phyloP scores from a whole-genome alignment of 2,113 vertebrate species.

The Alectura lathami region DNA sequence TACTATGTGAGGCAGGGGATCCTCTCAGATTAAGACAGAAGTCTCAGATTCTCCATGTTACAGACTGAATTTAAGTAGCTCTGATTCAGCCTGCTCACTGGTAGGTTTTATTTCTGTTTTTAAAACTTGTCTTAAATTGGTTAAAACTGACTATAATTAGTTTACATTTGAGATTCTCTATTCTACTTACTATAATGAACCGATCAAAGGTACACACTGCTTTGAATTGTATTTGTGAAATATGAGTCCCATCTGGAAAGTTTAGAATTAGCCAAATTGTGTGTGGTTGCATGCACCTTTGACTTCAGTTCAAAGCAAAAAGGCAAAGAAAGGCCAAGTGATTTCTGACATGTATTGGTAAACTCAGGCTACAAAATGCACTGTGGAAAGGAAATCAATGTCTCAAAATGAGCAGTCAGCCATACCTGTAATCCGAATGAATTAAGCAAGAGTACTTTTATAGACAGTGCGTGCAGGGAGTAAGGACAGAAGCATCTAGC shows the following conservation, averaged over 20 bases:
- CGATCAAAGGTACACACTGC: constrained; percentile 23
- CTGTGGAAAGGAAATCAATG: background rate
- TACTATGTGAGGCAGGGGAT: background rate
- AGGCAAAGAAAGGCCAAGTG: background rate
- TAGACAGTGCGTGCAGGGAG: background rate
- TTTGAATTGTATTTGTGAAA: constrained; percentile 36
- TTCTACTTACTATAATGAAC: background rate
- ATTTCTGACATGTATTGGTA: background rate
- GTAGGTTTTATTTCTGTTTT: background rate
- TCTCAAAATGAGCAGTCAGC: background rate
- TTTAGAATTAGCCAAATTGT: constrained; percentile 5
- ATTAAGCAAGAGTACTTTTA: fast-evolving
- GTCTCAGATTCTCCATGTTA: background rate
- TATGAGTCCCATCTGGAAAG: constrained; percentile 25
- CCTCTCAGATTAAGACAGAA: background rate
- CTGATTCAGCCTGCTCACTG: background rate
- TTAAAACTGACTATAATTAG: constrained; percentile 12
- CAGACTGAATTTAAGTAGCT: background rate
- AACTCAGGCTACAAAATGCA: background rate
- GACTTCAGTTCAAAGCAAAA: constrained; percentile 17
- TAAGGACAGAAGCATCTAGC: fast-evolving
- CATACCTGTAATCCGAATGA: background rate
- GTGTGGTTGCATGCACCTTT: constrained; percentile 10
- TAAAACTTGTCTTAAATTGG: background rate
- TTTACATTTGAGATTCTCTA: background rate